Evolutionary conservation across 2,797 vertebrate genomes (phyloP), one percentile per base, ranked within the genome.

Genomic region (Gallirallus australis): DNA sequence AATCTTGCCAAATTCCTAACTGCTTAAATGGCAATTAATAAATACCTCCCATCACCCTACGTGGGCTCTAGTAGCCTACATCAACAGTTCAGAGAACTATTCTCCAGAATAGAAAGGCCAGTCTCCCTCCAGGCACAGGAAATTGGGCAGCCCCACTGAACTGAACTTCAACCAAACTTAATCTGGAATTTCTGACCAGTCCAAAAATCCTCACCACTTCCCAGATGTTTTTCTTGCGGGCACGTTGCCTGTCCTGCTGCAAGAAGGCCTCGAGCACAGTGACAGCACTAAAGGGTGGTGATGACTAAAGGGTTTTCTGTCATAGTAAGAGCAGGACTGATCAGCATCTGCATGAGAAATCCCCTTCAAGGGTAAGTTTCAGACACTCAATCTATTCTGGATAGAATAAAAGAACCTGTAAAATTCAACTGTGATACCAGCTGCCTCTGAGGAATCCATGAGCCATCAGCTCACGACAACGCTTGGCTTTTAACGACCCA

Each of bases 391-490:
- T 15, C 7, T 9, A 15, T n/a, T 68, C 48, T 9, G 9, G 33
- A n/a, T 24, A 80, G 83, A 80, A 66, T 28, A 3, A 7, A 31
- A 59, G 48, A 69, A 61, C 24, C 37, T 73, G 40, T 61, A 50
- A 47, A 75, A 89, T 12, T 27, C 75, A 27, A 1, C 56, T 63
- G 13, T 4, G 31, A 37, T 18, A 48, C 8, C 63, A 82, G 68
- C n/a, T 89, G 82, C 27, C 60, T 77, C 45, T 50, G 81, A 80
- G 64, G 71, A 77, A 77, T 35, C 88, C 70, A 56, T 69, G 65
- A 73, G 59, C 35, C 86, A 72, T 33, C 86, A 90, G 70, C 66
- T 86, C 52, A 4, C 25, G 75, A 60, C 66, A 92, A 0, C 31
- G 73, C 48, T 12, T 82, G 60, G 78, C 61, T 89, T 80, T 85